Conservation (phyloP, 2,888 invertebrate genomes). For the Drosophila fungiperda region DNA sequence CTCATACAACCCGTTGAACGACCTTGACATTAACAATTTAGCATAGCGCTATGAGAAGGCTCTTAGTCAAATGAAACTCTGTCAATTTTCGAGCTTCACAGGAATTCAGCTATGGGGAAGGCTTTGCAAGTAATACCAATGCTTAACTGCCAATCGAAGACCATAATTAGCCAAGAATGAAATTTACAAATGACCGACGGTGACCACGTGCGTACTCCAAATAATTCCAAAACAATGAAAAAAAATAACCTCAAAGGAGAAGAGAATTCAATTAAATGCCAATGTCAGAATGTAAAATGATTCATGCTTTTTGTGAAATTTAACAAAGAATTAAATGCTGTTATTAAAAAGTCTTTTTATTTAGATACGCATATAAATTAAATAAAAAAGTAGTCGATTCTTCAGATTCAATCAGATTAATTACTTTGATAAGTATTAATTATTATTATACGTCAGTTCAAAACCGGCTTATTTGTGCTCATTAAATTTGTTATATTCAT, state of each 20-base stretch:
- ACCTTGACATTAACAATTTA: constrained; percentile 17
- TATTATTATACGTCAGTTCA: not conserved
- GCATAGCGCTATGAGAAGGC: constrained; percentile 24
- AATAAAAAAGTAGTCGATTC: not conserved
- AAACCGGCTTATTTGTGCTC: not conserved
- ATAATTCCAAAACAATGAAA: constrained; percentile 45
- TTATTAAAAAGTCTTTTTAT: not conserved
- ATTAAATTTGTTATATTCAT: not conserved
- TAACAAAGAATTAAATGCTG: not conserved
- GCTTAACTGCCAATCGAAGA: constrained; percentile 56
- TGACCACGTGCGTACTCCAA: constrained; percentile 50
- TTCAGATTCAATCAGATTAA: not conserved
- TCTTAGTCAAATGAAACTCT: constrained; percentile 70
- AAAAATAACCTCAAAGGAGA: constrained; percentile 5
- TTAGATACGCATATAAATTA: not conserved
- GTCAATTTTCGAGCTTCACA: constrained; percentile 19
- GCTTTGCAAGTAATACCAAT: constrained; percentile 28
- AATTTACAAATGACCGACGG: constrained; percentile 36
- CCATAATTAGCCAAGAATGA: constrained; percentile 59
- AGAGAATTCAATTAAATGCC: constrained; percentile 21
- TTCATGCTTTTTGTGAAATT: constrained; percentile 2
- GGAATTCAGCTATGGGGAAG: constrained; percentile 58
- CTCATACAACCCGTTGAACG: constrained; percentile 53
- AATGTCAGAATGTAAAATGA: not conserved
- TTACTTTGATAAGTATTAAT: not conserved